Evolutionary conservation across 1,140 invertebrate genomes (phyloP), one percentile per base, ranked within the genome.

Genomic region (Lineus longissimus): DNA sequence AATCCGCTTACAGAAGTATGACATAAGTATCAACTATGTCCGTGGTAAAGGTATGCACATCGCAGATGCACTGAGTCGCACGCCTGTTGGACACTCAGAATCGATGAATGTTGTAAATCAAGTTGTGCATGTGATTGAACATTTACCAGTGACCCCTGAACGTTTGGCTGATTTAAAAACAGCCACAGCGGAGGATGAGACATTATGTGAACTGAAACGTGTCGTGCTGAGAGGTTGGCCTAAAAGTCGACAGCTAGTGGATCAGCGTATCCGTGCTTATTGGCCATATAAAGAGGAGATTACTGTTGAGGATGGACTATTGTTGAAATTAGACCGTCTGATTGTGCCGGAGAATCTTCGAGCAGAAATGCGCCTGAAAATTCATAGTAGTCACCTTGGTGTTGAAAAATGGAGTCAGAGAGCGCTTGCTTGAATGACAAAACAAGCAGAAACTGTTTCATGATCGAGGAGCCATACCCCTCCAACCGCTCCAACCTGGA

Each of bases 41-140:
- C 63, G 76, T 51, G 69, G 66, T 0, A 75, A 79, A 73, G 81
- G 30, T 77, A 85, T 71, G 76, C 76, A 6, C 70, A 81, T 67
- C 78, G 81, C 55, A 63, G 82, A 70, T 68, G 61, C 62, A 17
- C 62, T 68, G 23, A 76, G 73, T 15, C 55, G 73, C 36, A 63
- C 51, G 40, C 30, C 23, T 7, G 22, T 57, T 9, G 19, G 25
- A 54, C 4, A 27, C 25, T 2, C 29, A 7, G 33, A 7, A 36
- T 4, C 33, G 6, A 36, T 36, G 33, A 4, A 36, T 36, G 33
- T 7, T 7, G 33, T 4, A 36, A n/a, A n/a, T n/a, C 33, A 36
- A 36, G 33, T 36, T 4, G 33, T 36, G 33, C 33, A 36, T 36
- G 33, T 36, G 33, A 36, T 36, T 15, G 33, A 36, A 15, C 4